These are phyloP conservation scores for Arenaria interpres DNA, from an alignment of 2,113 vertebrate genomes.

Conservation along the genomic window DNA sequence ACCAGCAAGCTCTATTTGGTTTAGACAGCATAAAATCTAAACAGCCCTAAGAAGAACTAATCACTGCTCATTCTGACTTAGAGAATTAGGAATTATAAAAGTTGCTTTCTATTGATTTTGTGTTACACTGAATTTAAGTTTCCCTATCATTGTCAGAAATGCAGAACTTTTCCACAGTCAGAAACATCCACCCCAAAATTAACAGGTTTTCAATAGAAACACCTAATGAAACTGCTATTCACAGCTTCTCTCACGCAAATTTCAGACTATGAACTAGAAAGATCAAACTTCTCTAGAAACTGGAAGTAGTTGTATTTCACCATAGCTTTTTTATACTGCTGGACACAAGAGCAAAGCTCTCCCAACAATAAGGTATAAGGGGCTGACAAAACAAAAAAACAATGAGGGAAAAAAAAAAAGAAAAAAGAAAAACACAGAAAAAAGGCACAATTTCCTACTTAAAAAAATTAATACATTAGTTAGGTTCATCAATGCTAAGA, in stretches of 20 bases:
- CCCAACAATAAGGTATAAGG: background rate
- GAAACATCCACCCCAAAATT: background rate
- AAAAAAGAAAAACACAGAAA: background rate
- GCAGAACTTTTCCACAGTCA: background rate
- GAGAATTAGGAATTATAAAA: background rate
- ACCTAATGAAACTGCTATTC: background rate
- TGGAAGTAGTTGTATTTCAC: background rate
- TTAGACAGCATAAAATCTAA: conserved; percentile 30
- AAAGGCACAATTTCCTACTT: background rate
- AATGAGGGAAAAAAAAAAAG: too few relatives aligned
- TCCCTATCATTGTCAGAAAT: background rate
- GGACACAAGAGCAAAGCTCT: background rate
- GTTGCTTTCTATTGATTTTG: conserved; percentile 17
- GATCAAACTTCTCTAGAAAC: background rate
- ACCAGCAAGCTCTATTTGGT: background rate
- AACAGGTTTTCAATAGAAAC: background rate
- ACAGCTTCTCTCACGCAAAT: background rate
- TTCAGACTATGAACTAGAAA: background rate
- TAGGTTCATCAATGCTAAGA: background rate
- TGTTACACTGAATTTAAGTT: background rate
- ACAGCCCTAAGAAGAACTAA: background rate
- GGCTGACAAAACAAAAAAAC: background rate
- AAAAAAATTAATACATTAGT: background rate
- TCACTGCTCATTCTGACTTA: background rate
- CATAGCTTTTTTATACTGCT: background rate